Percentiles rank a stretch among this genome's conserved stretches.
These are phyloP conservation scores for Neocloeon triangulifer DNA, from an alignment of 1,140 invertebrate species.

Conservation along the genomic window DNA sequence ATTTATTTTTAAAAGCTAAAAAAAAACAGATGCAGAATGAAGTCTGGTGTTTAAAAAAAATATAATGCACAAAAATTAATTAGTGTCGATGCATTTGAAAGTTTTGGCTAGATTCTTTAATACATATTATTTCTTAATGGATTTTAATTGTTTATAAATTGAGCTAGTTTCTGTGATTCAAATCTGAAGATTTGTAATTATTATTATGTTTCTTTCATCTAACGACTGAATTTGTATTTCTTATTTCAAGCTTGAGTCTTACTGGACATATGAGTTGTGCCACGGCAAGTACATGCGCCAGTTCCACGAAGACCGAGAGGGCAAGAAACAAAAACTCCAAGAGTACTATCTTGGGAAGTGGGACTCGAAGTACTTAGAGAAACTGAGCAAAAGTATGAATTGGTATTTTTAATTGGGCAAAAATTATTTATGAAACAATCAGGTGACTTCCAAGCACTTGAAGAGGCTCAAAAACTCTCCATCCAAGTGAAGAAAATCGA, in stretches of 20 bases:
- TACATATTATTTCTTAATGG: too few species aligned
- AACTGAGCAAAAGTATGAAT: constrained; percentile 22
- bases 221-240: constrained; percentile 7
- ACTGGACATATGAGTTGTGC: constrained; percentile 95
- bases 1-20: neutral
- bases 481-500: constrained; percentile 54
- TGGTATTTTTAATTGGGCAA: neutral
- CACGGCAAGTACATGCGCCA: constrained; percentile 77
- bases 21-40: too few species aligned
- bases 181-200: constrained; percentile 1
- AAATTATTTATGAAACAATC: neutral
- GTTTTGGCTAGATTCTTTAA: neutral
- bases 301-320: constrained; percentile 87
- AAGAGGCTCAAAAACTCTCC: constrained; percentile 9
- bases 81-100: too few species aligned
- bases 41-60: too few species aligned
- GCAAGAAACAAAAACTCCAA: constrained; percentile 53
- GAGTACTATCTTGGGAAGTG: constrained; percentile 63
- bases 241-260: constrained; percentile 52
- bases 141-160: neutral
- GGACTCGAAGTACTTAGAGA: constrained; percentile 25
- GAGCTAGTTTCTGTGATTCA: neutral
- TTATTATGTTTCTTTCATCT: constrained; percentile 3
- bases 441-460: constrained; percentile 8
- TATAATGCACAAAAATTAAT: too few species aligned